Evolutionary conservation across 1,140 invertebrate genomes (phyloP).

Genomic region (Halesus radiatus): DNA sequence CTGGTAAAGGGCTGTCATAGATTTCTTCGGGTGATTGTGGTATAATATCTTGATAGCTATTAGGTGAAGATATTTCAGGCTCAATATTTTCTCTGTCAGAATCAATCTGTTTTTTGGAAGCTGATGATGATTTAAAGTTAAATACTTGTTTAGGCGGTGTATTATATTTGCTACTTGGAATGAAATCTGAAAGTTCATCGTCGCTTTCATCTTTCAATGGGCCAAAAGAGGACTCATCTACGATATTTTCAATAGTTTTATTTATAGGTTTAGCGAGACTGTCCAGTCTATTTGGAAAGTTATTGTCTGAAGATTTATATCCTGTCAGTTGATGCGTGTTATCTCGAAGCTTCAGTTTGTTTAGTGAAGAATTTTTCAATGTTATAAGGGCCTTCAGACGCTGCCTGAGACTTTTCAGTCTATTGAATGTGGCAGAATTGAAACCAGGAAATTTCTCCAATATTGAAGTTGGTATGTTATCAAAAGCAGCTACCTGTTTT

Average conservation of each 20-base stretch:
- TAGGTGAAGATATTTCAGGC: neutral
- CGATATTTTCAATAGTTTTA: neutral
- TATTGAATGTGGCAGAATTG: slow-evolving; percentile 61
- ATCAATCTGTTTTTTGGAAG: slow-evolving; percentile 11
- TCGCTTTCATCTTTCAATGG: slow-evolving; percentile 30
- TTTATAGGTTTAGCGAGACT: neutral
- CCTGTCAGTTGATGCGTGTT: no score
- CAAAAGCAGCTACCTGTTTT: slow-evolving; percentile 65
- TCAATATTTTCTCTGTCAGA: neutral
- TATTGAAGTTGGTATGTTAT: slow-evolving; percentile 65
- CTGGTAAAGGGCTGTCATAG: neutral
- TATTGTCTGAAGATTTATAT: slow-evolving; percentile 14
- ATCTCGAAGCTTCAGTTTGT: slow-evolving; percentile 10
- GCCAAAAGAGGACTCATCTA: neutral
- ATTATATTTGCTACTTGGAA: slow-evolving; percentile 30
- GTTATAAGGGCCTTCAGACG: slow-evolving; percentile 45
- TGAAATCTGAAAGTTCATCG: slow-evolving; percentile 52
- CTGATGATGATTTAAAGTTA: slow-evolving; percentile 10
- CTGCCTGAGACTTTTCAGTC: slow-evolving; percentile 61
- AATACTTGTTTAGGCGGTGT: slow-evolving; percentile 28
- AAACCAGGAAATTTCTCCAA: slow-evolving; percentile 66
- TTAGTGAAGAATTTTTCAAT: slow-evolving; percentile 42
- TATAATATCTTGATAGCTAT: neutral
- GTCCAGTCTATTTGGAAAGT: neutral
- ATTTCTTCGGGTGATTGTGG: slow-evolving; percentile 5